Conservation (phyloP, 2,113 vertebrate genomes). For the Corvus moneduloides region DNA sequence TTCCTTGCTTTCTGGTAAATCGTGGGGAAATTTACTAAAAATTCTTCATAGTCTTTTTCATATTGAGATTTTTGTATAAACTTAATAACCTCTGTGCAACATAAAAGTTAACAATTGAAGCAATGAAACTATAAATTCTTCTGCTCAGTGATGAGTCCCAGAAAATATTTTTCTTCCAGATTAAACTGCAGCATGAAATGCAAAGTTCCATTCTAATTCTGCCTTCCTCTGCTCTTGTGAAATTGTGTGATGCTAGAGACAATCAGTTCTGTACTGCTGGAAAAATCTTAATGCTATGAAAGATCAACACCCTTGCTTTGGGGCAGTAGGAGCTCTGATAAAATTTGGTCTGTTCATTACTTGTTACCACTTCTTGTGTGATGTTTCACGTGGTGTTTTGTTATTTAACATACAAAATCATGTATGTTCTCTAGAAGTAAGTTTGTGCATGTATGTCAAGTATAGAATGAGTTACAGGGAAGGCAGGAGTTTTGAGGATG, state of each 20-base stretch:
- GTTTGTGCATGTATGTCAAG: not conserved
- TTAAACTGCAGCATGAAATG: not conserved
- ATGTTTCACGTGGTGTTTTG: not conserved
- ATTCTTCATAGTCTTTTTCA: not conserved
- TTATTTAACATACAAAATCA: not conserved
- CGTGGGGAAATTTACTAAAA: not conserved
- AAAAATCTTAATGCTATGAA: not conserved
- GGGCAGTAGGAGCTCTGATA: not conserved
- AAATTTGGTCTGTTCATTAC: not conserved
- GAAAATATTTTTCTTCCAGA: not conserved
- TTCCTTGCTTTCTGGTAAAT: not conserved
- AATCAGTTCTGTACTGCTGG: not conserved
- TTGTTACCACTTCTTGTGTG: not conserved
- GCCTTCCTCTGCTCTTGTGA: not conserved
- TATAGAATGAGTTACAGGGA: not conserved
- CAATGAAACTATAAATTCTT: not conserved
- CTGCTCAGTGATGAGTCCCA: not conserved
- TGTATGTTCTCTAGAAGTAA: not conserved
- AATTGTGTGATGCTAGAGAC: not conserved
- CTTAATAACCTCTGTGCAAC: not conserved
- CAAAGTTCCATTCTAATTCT: not conserved
- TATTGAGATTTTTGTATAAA: not conserved
- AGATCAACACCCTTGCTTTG: not conserved
- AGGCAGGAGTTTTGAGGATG: not conserved
- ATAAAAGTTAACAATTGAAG: not conserved